Percentiles rank a stretch among this genome's conserved stretches.
Evolutionary conservation across 2,113 vertebrate genomes (phyloP).

Genomic region (Lagopus leucura): DNA sequence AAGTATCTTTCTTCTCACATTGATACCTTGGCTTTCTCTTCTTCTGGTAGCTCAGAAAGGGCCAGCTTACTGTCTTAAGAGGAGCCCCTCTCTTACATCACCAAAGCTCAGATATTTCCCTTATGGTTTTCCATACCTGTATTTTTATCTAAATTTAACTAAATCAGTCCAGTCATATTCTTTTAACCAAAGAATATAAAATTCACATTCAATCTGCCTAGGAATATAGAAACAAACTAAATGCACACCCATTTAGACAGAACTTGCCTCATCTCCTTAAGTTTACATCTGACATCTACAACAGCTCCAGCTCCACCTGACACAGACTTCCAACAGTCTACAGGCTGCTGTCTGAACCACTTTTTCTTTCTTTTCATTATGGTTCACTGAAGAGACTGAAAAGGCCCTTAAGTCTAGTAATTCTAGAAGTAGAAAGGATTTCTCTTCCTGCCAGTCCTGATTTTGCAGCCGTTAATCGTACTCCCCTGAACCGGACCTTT

Average conservation of each 20-base stretch:
- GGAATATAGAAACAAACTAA: not conserved
- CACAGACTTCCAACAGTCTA: not conserved
- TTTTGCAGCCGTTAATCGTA: not conserved
- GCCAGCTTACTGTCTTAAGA: not conserved
- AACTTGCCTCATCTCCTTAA: not conserved
- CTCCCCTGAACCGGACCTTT: not conserved
- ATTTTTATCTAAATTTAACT: not conserved
- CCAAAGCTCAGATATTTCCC: no score
- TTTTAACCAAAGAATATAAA: not conserved
- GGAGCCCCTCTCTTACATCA: no score
- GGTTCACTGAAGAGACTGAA: not conserved
- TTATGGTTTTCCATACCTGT: no score
- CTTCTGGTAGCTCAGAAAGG: not conserved
- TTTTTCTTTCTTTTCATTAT: not conserved
- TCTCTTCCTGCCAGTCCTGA: not conserved
- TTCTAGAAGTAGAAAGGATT: not conserved
- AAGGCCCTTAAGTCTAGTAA: not conserved
- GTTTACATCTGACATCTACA: not conserved
- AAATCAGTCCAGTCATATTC: not conserved
- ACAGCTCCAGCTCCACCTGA: not conserved
- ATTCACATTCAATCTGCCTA: not conserved
- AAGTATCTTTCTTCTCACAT: not conserved
- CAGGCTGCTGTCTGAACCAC: not conserved
- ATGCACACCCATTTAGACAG: fast-evolving
- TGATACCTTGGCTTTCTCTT: not conserved